Evolutionary conservation across 2,888 invertebrate species (phyloP), one percentile per base, ranked within the genome.

Genomic region (Trachelus iudaicus): DNA sequence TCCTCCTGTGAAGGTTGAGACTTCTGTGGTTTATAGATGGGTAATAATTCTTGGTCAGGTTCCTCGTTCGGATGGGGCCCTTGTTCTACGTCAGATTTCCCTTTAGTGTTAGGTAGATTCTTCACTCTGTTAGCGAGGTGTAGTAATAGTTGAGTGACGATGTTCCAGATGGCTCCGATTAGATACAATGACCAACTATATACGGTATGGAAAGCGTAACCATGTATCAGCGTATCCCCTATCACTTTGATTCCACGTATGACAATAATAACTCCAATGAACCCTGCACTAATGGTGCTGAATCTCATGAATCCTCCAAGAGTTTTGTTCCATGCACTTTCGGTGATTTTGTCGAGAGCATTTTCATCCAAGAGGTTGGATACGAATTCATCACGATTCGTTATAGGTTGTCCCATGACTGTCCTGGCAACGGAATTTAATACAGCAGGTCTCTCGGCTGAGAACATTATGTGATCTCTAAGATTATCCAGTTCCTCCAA

Each of bases 401-500:
- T 73, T 0, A 79, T 73, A 1, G 12, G 30, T 69, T 3, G 1
- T 30, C 13, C 69, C n/a, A 30, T 69, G n/a, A 69, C 3, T 30
- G 1, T 30, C 30, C 69, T 13, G 1, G 23, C 23, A 6, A 69
- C 30, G 11, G 9, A 30, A 13, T 69, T 69, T 1, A 69, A 11
- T 30, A 13, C 30, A 69, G 69, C 69, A 34, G 34, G 9, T 34
- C 9, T 34, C 30, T 69, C 69, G 1, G 69, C 69, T 30, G 69
- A 30, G 69, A 15, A 69, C 69, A 69, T 69, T 1, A 69, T 69
- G 2, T 69, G 69, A 23, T 83, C 75, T 15, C 77, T 34, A 4
- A 83, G 69, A 34, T 77, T 73, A 3, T 77, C 13, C 3, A 80
- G 30, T 4, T 83, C 81, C 0, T 69, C 31, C 3, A 74, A 68